phyloP scores from a whole-genome alignment of 2,113 vertebrate genomes.

The Nycticryphes semicollaris region DNA sequence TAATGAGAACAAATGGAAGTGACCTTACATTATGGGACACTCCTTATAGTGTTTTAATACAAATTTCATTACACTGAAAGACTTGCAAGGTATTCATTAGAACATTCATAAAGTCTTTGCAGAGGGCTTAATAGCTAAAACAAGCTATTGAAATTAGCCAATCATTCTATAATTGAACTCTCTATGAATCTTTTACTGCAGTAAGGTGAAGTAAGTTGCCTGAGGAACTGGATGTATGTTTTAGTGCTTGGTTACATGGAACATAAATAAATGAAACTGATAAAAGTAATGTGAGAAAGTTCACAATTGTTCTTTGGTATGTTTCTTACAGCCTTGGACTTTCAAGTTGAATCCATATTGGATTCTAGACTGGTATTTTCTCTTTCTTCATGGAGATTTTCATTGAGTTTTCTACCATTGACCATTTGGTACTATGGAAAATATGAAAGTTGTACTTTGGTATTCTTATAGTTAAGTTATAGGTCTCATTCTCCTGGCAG shows the following conservation, averaged over 20 bases:
- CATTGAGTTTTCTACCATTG: neutral
- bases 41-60: slow-evolving; percentile 68
- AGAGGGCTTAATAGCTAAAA: slow-evolving; percentile 68
- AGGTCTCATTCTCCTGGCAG: neutral
- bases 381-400: neutral
- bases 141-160: slow-evolving; percentile 68
- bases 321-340: neutral
- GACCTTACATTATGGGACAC: slow-evolving; percentile 55
- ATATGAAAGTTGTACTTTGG: rapidly evolving
- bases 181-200: slow-evolving; percentile 53
- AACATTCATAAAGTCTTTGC: slow-evolving; percentile 61
- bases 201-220: slow-evolving; percentile 48
- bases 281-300: neutral
- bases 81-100: slow-evolving; percentile 66
- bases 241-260: neutral
- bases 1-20: slow-evolving; percentile 71
- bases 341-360: neutral
- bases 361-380: neutral
- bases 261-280: slow-evolving; percentile 17
- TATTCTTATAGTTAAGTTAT: neutral
- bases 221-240: neutral
- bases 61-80: slow-evolving; percentile 71
- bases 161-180: slow-evolving; percentile 64
- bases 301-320: neutral
- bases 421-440: neutral